phyloP scores from a whole-genome alignment of 2,113 vertebrate species.

The Odobenus rosmarus region DNA sequence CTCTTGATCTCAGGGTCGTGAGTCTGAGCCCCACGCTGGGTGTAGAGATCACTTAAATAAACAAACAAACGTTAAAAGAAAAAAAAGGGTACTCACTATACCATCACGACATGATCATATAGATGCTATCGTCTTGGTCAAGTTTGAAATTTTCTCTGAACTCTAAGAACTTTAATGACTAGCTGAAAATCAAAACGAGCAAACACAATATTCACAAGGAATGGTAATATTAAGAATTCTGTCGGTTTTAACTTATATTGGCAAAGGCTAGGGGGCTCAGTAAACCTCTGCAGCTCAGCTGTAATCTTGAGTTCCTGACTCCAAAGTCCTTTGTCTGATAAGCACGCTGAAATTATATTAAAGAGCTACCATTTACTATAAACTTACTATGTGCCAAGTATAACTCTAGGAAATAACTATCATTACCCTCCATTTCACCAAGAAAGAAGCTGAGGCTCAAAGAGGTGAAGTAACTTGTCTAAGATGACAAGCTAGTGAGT shows the following conservation, averaged over 20 bases:
- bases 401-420: neutral
- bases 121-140: neutral
- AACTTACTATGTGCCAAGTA: neutral
- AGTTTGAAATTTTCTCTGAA: conserved; percentile 45
- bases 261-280: neutral
- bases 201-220: neutral
- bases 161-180: neutral
- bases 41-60: neutral
- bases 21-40: neutral
- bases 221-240: neutral
- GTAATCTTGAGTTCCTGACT: neutral
- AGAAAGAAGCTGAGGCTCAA: neutral
- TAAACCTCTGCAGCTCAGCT: neutral
- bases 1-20: neutral
- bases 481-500: neutral
- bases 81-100: neutral
- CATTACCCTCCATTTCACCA: neutral
- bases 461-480: neutral
- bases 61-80: neutral
- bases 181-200: conserved; percentile 38
- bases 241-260: neutral
- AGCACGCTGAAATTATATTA: neutral
- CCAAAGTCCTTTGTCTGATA: neutral
- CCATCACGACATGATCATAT: neutral
- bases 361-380: neutral